phyloP scores from a whole-genome alignment of 2,113 vertebrate genomes.

The Cariama cristata region DNA sequence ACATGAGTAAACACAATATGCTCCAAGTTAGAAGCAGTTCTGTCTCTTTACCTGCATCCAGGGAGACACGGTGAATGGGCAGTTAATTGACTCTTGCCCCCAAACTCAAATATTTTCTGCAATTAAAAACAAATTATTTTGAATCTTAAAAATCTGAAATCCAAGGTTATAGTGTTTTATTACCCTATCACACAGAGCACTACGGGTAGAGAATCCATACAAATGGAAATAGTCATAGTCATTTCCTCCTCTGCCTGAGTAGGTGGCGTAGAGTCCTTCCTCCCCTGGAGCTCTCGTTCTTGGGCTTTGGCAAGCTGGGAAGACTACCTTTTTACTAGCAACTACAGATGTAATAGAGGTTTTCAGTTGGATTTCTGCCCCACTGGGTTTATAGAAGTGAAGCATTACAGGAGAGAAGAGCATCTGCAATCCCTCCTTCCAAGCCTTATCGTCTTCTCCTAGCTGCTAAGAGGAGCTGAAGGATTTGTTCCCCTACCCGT shows the following conservation, averaged over 20 bases:
- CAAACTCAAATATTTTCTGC: not conserved
- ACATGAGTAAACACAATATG: not conserved
- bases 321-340: not conserved
- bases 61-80: not conserved
- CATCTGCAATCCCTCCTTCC: not conserved
- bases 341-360: not conserved
- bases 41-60: not conserved
- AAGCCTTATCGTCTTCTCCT: not conserved
- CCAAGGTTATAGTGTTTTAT: not conserved
- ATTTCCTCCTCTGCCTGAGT: not conserved
- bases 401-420: not conserved
- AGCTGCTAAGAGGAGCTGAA: not conserved
- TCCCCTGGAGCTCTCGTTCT: not conserved
- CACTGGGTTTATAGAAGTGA: not conserved
- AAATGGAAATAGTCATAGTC: not conserved
- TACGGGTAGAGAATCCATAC: not conserved
- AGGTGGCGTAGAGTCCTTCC: not conserved
- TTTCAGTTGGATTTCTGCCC: not conserved
- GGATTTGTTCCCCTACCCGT: slow-evolving; percentile 24
- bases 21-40: not conserved
- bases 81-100: not conserved
- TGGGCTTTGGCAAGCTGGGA: not conserved
- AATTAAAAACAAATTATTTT: not conserved
- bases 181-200: not conserved
- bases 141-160: not conserved